phyloP scores from a whole-genome alignment of 2,113 vertebrate species.

The Notothenia coriiceps region DNA sequence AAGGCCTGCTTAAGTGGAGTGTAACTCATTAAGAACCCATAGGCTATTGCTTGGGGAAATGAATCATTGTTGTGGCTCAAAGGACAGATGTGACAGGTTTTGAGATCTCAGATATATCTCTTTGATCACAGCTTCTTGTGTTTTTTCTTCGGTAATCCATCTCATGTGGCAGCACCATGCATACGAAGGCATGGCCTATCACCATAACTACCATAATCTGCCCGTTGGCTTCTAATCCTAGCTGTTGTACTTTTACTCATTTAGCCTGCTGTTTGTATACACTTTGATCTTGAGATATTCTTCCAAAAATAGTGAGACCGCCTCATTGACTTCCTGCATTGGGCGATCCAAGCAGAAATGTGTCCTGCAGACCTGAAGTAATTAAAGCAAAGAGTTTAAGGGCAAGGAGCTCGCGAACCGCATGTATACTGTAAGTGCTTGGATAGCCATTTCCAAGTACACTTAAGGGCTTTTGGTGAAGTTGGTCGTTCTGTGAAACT shows the following conservation, averaged over 20 bases:
- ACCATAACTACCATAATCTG: background rate
- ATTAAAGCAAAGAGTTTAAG: constrained; percentile 55
- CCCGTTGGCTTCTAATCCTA: background rate
- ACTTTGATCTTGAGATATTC: background rate
- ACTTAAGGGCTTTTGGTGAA: constrained; percentile 62
- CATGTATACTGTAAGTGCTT: constrained; percentile 57
- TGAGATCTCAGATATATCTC: constrained; percentile 10
- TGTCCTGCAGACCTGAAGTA: constrained; percentile 38
- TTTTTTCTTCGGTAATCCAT: background rate
- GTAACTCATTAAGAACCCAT: constrained; percentile 39
- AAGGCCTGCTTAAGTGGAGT: constrained; percentile 3
- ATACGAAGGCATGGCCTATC: background rate
- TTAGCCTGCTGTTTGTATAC: background rate
- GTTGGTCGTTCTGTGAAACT: constrained; percentile 39
- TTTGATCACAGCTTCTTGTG: constrained; percentile 16
- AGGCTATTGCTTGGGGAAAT: constrained; percentile 18
- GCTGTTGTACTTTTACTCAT: background rate
- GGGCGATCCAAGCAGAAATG: constrained; percentile 22
- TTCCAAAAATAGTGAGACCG: background rate
- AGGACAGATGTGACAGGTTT: constrained; percentile 25
- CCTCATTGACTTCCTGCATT: constrained; percentile 9
- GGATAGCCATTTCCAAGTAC: constrained; percentile 51
- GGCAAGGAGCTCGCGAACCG: constrained; percentile 26
- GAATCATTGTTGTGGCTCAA: constrained; percentile 14
- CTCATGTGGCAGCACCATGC: background rate